phyloP scores from a whole-genome alignment of 1,140 invertebrate genomes.

The Lordiphosa stackelbergi region DNA sequence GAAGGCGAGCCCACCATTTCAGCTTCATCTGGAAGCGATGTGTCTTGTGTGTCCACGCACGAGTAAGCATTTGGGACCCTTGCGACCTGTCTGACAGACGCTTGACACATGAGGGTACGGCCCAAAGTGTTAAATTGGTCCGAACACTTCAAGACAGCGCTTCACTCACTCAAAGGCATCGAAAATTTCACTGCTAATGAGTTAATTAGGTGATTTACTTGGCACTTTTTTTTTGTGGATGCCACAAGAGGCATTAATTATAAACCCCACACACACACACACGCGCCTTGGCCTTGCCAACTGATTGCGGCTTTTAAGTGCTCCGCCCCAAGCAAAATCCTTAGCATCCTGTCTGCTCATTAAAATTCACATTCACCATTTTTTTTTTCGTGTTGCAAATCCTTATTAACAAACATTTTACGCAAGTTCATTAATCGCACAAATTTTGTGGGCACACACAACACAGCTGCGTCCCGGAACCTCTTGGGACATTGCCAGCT shows the following conservation, averaged over 20 bases:
- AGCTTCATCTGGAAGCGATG: constrained; percentile 33
- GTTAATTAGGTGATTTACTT: constrained; percentile 69
- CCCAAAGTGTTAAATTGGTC: constrained; percentile 49
- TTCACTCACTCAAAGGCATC: constrained; percentile 11
- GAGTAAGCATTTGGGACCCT: constrained; percentile 43
- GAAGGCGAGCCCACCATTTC: constrained; percentile 36
- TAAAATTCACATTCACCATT: constrained; percentile 61
- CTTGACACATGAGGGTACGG: constrained; percentile 59
- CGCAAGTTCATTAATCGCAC: constrained; percentile 57
- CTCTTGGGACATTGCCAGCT: constrained; percentile 41
- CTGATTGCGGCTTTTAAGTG: constrained; percentile 58
- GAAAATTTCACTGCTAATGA: constrained; percentile 48
- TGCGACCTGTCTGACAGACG: constrained; percentile 48
- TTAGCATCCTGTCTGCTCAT: constrained; percentile 39
- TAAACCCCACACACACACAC: constrained; percentile 6
- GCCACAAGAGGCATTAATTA: constrained; percentile 57
- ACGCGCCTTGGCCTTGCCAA: constrained; percentile 26
- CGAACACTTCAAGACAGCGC: constrained; percentile 27
- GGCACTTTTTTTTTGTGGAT: constrained; percentile 37
- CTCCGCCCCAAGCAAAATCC: background rate
- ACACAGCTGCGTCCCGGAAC: constrained; percentile 10
- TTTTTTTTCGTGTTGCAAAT: constrained; percentile 37
- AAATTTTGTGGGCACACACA: constrained; percentile 49
- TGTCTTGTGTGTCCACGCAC: constrained; percentile 42
- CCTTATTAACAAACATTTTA: constrained; percentile 47